phyloP scores from a whole-genome alignment of 2,888 invertebrate species.

The Noctua janthe region DNA sequence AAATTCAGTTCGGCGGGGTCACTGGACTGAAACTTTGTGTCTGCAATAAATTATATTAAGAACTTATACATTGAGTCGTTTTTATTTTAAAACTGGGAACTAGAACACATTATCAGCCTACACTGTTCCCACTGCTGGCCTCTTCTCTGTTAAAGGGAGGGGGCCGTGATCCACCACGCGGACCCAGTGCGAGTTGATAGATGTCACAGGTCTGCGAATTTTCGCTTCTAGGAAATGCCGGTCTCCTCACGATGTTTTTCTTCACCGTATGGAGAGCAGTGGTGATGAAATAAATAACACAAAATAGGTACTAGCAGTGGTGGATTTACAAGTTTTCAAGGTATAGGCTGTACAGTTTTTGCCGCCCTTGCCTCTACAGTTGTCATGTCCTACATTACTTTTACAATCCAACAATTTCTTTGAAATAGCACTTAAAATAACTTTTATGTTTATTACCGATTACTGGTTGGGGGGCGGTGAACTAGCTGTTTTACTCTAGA shows the following conservation, averaged over 20 bases:
- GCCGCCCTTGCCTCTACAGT: no score
- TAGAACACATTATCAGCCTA: neutral
- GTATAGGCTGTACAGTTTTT: no score
- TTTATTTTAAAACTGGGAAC: conserved; percentile 36
- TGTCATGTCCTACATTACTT: no score
- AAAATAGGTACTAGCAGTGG: no score
- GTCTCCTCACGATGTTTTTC: neutral
- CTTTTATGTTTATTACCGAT: no score
- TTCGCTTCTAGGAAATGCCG: neutral
- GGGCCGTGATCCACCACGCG: neutral
- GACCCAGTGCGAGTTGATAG: neutral
- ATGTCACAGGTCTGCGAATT: neutral
- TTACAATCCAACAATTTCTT: no score
- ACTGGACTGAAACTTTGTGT: conserved; percentile 87
- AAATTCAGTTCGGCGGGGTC: conserved; percentile 85
- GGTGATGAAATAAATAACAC: neutral
- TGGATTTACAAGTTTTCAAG: no score
- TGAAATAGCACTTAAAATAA: no score
- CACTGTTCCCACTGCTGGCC: neutral
- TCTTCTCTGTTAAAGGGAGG: neutral
- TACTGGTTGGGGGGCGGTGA: no score
- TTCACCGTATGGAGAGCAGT: neutral
- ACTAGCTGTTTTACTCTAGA: no score
- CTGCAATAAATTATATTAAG: conserved; percentile 89
- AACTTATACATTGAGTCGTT: conserved; percentile 66